A percentile compares a stretch with the other conserved stretches of the same genome.
These are phyloP conservation scores for Chamaetylas fuelleborni DNA, from an alignment of 2,113 vertebrate species.

Conservation along the genomic window DNA sequence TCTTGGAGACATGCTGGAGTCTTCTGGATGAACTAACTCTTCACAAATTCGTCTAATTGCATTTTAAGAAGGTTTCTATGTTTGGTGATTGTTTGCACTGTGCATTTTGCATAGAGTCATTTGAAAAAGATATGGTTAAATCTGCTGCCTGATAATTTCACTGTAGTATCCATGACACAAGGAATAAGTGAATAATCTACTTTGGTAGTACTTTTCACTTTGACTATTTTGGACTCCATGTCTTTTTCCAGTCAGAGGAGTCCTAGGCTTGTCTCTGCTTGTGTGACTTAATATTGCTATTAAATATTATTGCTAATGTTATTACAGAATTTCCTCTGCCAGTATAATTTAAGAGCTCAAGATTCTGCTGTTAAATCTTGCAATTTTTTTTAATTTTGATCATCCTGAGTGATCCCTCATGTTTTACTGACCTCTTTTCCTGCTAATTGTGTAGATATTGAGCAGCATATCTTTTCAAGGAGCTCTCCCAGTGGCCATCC, in stretches of 20 bases:
- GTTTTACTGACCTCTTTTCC: not conserved
- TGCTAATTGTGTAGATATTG: not conserved
- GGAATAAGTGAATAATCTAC: not conserved
- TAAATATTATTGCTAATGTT: not conserved
- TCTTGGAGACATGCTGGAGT: not conserved
- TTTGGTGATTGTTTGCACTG: not conserved
- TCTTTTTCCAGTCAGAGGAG: not conserved
- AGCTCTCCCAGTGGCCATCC: not conserved
- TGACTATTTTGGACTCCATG: not conserved
- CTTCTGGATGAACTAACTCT: not conserved
- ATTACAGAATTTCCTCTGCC: not conserved
- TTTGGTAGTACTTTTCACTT: not conserved
- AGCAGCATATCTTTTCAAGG: not conserved
- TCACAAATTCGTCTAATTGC: not conserved
- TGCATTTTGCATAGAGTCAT: not conserved
- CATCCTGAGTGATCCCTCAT: not conserved
- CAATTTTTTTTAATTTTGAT: not conserved
- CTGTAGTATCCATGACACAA: not conserved
- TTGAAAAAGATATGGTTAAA: not conserved
- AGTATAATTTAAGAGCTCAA: not conserved
- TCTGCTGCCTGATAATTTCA: not conserved
- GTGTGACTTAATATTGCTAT: not conserved
- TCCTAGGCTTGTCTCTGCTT: not conserved
- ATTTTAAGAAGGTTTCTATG: not conserved
- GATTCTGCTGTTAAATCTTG: not conserved